Evolutionary conservation across 35 echinoderm and acorn worm species (phyloP), one percentile per base, ranked within the genome.

Genomic region (Holothuria glaberrima): DNA sequence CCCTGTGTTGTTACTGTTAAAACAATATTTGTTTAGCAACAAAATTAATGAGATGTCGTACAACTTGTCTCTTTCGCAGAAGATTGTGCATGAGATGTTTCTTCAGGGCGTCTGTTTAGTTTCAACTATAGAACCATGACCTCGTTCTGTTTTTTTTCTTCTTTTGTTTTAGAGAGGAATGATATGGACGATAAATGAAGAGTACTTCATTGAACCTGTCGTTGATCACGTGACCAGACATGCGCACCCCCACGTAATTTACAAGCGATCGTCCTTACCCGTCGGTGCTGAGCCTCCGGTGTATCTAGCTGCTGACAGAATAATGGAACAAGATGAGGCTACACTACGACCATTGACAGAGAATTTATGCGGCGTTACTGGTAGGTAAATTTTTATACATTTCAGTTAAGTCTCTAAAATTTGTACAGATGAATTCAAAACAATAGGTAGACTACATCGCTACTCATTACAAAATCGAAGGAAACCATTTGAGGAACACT

Each of bases 191-290:
- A 28, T n/a, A 29, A 58, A 69, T 27, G 71, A 86, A 21, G 86
- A 95, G 67, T 95, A 89, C 70, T 92, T 95, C 50, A 95, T 95
- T 28, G 94, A 95, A 68, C 94, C 94, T 18, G 67, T 95, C 5
- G 36, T 68, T 45, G 72, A 83, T 28, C 82, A 85, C 46, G 71
- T 27, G 62, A 67, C 52, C 10, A 6, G 68, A 22, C 30, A 30
- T 57, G 62, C 46, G 22, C 86, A 95, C 31, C 86, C 90, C 9
- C 90, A 92, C 71, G 78, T 92, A 9, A 85, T 92, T 5, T 92
- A 89, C 41, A 91, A 94, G 71, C 71, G 89, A 70, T 91, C 90
- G 21, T 38, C 75, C 20, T 6, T 82, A 41, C 82, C 71, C 33
- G 83, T 5, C 1, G 74, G 74, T 12, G 44, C n/a, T n/a, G 30